These are phyloP conservation scores for Melikaiella ostensackeni DNA, from an alignment of 2,888 invertebrate genomes.

Conservation along the genomic window DNA sequence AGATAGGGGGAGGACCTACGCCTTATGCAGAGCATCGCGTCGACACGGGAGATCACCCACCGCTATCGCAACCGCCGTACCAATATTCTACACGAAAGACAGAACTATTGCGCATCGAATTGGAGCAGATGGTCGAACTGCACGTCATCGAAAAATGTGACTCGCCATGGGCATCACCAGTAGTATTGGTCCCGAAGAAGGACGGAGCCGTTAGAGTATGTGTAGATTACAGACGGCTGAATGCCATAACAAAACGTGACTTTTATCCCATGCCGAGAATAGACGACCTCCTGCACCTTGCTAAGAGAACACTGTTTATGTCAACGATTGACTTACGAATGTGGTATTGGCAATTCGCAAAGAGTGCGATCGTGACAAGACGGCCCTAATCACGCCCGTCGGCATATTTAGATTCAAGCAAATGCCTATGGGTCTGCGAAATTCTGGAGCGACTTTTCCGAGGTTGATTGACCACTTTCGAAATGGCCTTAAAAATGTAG, in stretches of 20 bases:
- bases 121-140: neutral
- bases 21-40: neutral
- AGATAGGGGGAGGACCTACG: neutral
- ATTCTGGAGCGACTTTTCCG: no score
- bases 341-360: neutral
- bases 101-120: neutral
- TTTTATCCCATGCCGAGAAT: neutral
- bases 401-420: no score
- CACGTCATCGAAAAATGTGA: conserved; percentile 66
- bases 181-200: conserved; percentile 68
- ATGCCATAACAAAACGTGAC: neutral
- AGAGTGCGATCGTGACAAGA: neutral
- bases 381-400: no score
- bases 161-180: conserved; percentile 70
- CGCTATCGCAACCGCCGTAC: neutral
- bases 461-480: no score
- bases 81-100: neutral
- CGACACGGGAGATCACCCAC: conserved; percentile 1
- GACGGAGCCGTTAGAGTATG: conserved; percentile 65
- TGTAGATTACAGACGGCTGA: conserved; percentile 34
- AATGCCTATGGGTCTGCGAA: no score
- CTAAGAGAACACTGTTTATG: neutral
- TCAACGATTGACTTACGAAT: neutral
- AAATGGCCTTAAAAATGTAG: no score
- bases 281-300: neutral